Conservation (phyloP, 2,888 invertebrate species). For the Periphyllus acericola region DNA sequence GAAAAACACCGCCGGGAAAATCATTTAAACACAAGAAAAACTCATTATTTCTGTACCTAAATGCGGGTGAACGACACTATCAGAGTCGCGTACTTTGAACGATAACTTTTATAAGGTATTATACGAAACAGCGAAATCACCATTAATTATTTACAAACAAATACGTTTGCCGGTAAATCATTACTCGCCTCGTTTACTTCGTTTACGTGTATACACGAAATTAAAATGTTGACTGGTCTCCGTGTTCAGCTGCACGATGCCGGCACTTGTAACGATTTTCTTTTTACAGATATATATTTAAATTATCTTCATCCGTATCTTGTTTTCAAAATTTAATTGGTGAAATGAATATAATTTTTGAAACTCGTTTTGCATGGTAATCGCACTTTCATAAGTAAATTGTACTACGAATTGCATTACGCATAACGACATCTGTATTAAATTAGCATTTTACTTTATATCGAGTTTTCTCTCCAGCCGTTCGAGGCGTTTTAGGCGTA, state of each 20-base stretch:
- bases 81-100: neutral
- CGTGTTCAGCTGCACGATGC: too few relatives aligned
- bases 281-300: neutral
- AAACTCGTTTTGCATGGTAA: neutral
- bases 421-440: neutral
- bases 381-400: neutral
- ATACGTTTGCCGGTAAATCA: neutral
- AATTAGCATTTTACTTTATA: neutral
- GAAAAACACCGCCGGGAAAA: slow-evolving; percentile 2
- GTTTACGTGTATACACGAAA: neutral
- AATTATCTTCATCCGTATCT: neutral
- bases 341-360: too few relatives aligned
- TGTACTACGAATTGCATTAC: neutral
- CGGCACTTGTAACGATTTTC: too few relatives aligned
- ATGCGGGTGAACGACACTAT: neutral
- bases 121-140: neutral
- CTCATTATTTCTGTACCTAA: slow-evolving; percentile 36
- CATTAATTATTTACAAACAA: neutral
- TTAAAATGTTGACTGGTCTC: too few relatives aligned
- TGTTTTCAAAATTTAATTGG: neutral
- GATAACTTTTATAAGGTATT: neutral
- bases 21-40: slow-evolving; percentile 31
- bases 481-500: too few relatives aligned
- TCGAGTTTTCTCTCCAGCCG: neutral
- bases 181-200: neutral